Evolutionary conservation across 2,888 invertebrate species (phyloP).

Genomic region (Embidobia sp.): DNA sequence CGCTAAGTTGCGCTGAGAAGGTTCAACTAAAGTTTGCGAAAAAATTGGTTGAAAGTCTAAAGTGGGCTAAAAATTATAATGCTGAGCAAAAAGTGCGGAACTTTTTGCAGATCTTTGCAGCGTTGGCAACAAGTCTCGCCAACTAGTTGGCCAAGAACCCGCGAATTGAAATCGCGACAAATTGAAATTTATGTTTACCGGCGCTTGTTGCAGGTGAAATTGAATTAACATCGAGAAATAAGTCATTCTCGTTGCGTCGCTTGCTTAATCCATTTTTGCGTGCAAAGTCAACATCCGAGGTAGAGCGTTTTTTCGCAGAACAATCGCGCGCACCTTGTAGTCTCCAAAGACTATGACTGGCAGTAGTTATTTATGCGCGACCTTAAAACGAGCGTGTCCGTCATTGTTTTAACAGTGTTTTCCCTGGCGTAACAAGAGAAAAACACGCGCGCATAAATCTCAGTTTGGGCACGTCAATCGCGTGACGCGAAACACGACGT

Average conservation of each 20-base stretch:
- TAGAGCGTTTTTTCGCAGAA: too few species aligned
- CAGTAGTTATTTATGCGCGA: conserved; percentile 13
- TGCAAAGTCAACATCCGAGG: too few species aligned
- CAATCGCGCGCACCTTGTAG: conserved; percentile 7
- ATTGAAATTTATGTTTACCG: too few species aligned
- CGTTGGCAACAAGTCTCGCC: conserved; percentile 24
- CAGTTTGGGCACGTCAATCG: not conserved
- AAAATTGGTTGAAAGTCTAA: conserved; percentile 19
- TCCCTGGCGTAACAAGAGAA: not conserved
- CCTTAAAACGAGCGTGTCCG: conserved; percentile 4
- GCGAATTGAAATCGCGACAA: conserved; percentile 16
- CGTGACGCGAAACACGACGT: too few species aligned
- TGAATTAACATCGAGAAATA: too few species aligned
- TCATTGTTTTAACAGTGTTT: conserved; percentile 18
- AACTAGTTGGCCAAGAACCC: conserved; percentile 9
- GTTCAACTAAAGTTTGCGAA: conserved; percentile 4
- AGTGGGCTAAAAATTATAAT: conserved; percentile 21
- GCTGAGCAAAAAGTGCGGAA: not conserved
- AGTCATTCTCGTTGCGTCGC: too few species aligned
- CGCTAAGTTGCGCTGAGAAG: not conserved
- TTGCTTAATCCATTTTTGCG: too few species aligned
- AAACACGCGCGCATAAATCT: conserved; percentile 5
- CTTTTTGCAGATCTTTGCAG: conserved; percentile 10
- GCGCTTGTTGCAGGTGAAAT: too few species aligned
- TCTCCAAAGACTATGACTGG: conserved; percentile 5